These are phyloP conservation scores for Procambarus clarkii DNA, from an alignment of 1,140 invertebrate genomes.

Conservation along the genomic window DNA sequence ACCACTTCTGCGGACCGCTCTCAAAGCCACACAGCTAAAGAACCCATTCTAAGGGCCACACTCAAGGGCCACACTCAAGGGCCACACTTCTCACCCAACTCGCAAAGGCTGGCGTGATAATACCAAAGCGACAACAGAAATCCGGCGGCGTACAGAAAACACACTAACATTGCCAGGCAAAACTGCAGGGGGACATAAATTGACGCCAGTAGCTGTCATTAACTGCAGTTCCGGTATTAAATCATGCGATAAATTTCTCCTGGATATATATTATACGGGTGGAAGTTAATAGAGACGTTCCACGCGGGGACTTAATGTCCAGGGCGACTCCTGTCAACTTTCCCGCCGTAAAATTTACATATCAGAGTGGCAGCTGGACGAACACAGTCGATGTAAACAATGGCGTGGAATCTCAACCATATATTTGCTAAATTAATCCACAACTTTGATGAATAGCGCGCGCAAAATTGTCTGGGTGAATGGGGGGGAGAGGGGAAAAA, in stretches of 20 bases:
- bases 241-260: not conserved
- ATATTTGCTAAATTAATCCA: constrained; percentile 33
- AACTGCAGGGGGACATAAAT: not conserved
- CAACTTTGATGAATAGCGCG: constrained; percentile 16
- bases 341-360: no score
- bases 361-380: no score
- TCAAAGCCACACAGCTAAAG: no score
- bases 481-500: not conserved
- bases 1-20: no score
- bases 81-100: not conserved
- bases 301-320: not conserved
- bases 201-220: not conserved
- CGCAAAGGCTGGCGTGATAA: not conserved
- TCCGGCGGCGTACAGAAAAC: not conserved
- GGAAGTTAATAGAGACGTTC: not conserved
- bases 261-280: not conserved
- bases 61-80: not conserved
- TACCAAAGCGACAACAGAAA: not conserved
- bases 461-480: no score
- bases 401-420: not conserved
- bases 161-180: not conserved
- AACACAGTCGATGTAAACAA: not conserved
- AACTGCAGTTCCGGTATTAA: not conserved
- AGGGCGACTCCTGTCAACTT: not conserved
- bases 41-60: no score